Base-by-base conservation (phyloP, 2,797 vertebrate genomes). In the Crax fasciolata region DNA sequence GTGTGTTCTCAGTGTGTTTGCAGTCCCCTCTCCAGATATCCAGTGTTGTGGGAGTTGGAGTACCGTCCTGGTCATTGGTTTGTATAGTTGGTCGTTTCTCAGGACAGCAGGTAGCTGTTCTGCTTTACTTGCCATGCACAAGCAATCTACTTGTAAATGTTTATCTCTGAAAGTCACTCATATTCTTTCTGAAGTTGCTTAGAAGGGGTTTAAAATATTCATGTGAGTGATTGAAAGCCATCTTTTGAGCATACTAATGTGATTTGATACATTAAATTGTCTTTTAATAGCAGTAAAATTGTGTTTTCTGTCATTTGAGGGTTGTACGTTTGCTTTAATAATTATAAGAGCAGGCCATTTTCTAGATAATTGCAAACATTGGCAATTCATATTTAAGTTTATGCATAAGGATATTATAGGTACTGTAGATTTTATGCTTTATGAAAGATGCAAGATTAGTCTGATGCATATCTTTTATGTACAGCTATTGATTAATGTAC, bases 301-400 rank as follows among this genome's bases (percentile, higher is more conserved):
- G 4, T 96, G 88, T 89, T 95, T 96, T 91, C 51, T 94, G 84
- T 95, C 79, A 76, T 73, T 44, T 16, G 49, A 41, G 49, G 13
- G 78, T 90, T 93, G 81, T 90, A 89, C 84, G 58, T 92, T 92
- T 94, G 38, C 93, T 89, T 93, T 92, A 96, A 92, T 86, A 95
- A 96, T 96, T 95, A 83, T 70, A 93, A 89, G 66, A 96, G 87
- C 59, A 78, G 41, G 59, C 44, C 76, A 91, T 96, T 94, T 95
- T 86, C 81, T 59, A 93, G 92, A 91, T 94, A 96, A 96, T 91
- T 96, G 70, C 84, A 95, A 96, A 95, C 55, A 95, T 19, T 95
- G 82, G 18, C 59, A 89, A 86, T 86, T 96, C 89, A 83, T 61
- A 84, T 94, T 93, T 92, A 95, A 87, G 76, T 93, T 93, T 78